Evolutionary conservation across 1,140 invertebrate genomes (phyloP).

Genomic region (Caerostris darwini): DNA sequence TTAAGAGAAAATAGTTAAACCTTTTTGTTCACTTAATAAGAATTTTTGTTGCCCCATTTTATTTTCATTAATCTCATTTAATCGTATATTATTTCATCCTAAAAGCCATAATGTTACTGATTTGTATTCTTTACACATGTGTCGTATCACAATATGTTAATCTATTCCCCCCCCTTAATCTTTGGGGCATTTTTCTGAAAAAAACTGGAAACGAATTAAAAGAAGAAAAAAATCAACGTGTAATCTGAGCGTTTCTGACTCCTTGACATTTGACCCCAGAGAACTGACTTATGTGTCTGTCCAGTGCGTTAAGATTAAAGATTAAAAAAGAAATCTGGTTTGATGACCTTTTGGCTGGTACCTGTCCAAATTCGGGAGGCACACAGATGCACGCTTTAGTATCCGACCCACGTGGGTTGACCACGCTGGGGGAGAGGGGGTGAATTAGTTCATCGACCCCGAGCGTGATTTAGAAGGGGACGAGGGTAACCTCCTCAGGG

Average conservation of each 20-base stretch:
- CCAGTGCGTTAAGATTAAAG: constrained; percentile 11
- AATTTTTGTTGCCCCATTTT: too few species aligned
- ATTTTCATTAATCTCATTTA: too few species aligned
- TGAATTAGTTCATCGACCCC: constrained; percentile 62
- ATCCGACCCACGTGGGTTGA: constrained; percentile 59
- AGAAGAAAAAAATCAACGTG: not conserved
- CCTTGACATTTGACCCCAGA: constrained; percentile 48
- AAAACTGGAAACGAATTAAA: not conserved
- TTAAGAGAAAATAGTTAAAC: too few species aligned
- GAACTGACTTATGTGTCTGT: constrained; percentile 68
- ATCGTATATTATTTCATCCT: not conserved
- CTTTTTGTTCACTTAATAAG: too few species aligned
- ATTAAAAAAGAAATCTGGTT: constrained; percentile 65
- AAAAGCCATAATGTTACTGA: not conserved
- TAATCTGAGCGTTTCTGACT: not conserved
- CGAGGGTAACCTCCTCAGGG: constrained; percentile 41
- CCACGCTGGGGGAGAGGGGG: constrained; percentile 28
- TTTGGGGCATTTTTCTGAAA: not conserved
- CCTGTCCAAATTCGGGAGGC: constrained; percentile 60
- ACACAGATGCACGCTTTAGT: not conserved
- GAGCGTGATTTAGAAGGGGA: constrained; percentile 33
- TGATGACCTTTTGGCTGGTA: constrained; percentile 58
- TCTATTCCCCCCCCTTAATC: not conserved
- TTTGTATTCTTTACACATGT: not conserved
- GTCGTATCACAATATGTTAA: too few species aligned